These are phyloP conservation scores for Parazoanthus atlanticus DNA, from an alignment of 92 coral and sea anemone genomes.

Conservation along the genomic window DNA sequence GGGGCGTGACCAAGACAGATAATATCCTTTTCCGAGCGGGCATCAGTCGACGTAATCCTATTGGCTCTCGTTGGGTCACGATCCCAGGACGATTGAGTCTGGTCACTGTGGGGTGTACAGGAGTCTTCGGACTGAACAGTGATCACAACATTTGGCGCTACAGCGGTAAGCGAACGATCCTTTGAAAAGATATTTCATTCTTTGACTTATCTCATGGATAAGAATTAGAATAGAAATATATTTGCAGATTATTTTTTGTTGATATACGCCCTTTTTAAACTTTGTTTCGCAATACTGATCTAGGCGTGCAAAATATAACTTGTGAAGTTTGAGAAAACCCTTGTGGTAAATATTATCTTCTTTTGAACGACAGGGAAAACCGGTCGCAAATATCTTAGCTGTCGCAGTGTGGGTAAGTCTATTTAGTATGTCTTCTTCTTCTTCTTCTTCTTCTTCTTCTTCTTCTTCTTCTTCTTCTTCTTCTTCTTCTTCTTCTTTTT, in stretches of 20 bases:
- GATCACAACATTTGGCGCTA: neutral
- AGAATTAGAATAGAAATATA: neutral
- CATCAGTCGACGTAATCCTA: neutral
- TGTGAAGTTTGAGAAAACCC: neutral
- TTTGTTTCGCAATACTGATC: neutral
- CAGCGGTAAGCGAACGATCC: neutral
- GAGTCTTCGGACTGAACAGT: neutral
- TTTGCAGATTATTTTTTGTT: neutral
- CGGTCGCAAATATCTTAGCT: neutral
- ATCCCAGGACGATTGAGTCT: neutral
- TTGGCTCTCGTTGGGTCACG: neutral
- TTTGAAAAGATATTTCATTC: neutral
- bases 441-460: neutral
- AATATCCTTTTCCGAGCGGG: conserved; percentile 2
- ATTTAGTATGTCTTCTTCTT: neutral
- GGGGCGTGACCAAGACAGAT: neutral
- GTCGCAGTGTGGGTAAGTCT: conserved; percentile 13
- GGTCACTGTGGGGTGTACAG: neutral
- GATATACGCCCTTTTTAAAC: too few relatives aligned
- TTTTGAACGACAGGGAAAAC: neutral
- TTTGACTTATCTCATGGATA: too few relatives aligned
- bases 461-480: neutral
- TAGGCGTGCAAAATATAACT: neutral
- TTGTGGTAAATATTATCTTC: neutral
- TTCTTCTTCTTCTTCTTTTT: neutral